These are phyloP conservation scores for Poecile atricapillus DNA, from an alignment of 2,113 vertebrate species.

Conservation along the genomic window DNA sequence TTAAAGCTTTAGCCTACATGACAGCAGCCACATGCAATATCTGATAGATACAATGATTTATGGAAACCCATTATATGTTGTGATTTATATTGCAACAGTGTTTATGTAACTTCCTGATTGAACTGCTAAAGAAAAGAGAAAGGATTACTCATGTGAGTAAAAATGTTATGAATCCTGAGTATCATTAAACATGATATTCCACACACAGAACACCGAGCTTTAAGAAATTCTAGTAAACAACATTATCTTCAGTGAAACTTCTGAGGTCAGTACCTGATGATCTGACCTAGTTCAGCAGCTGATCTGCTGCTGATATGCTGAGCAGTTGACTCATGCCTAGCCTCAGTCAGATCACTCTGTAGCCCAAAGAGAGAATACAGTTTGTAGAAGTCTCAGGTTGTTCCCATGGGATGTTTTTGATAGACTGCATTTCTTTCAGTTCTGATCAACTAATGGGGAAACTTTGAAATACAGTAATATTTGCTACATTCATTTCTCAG, in stretches of 20 bases:
- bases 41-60: background rate
- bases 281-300: background rate
- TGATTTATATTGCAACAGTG: background rate
- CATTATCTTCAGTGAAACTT: background rate
- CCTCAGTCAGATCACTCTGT: background rate
- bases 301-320: background rate
- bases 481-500: background rate
- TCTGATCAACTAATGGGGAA: background rate
- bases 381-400: background rate
- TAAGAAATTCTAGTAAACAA: background rate
- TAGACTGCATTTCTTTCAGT: background rate
- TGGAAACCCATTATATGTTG: background rate
- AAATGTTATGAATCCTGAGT: background rate
- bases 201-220: background rate
- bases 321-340: background rate
- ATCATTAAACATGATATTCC: background rate
- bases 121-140: background rate
- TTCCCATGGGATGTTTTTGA: background rate
- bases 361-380: background rate
- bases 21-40: background rate
- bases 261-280: background rate
- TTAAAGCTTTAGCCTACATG: background rate
- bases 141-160: background rate
- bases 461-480: background rate
- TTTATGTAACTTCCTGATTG: background rate